Conservation (phyloP, 1,140 invertebrate species). For the Nephila pilipes region DNA sequence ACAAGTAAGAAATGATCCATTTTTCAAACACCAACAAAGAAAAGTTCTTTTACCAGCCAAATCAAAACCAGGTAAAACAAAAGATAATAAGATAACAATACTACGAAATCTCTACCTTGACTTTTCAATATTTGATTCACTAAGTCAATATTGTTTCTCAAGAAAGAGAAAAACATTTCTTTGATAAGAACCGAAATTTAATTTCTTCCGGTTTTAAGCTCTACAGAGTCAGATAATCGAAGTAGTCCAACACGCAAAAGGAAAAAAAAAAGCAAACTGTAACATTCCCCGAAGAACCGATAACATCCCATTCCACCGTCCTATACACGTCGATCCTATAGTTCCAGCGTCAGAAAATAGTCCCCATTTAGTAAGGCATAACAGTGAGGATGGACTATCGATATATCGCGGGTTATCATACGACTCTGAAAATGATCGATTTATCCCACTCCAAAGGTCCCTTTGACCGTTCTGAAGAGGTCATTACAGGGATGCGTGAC, state of each 20-base stretch:
- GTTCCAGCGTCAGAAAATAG: slow-evolving; percentile 60
- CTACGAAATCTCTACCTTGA: slow-evolving; percentile 48
- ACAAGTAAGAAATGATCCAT: neutral
- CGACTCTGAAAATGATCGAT: slow-evolving; percentile 66
- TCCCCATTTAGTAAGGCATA: slow-evolving; percentile 64
- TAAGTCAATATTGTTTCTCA: slow-evolving; percentile 59
- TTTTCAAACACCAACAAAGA: neutral
- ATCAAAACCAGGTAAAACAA: neutral
- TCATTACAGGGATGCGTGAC: slow-evolving; percentile 72
- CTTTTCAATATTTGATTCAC: slow-evolving; percentile 70
- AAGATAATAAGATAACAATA: slow-evolving; percentile 37
- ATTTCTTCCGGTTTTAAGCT: slow-evolving; percentile 72
- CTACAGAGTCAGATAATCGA: slow-evolving; percentile 66
- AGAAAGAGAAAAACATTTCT: slow-evolving; percentile 33
- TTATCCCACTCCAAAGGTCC: slow-evolving; percentile 65
- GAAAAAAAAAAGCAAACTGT: slow-evolving; percentile 53
- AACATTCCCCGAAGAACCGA: slow-evolving; percentile 60
- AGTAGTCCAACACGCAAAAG: slow-evolving; percentile 24
- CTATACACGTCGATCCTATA: slow-evolving; percentile 38
- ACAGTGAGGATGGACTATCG: slow-evolving; percentile 67
- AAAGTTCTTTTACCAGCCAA: neutral
- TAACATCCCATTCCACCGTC: slow-evolving; percentile 50
- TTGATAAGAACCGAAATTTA: slow-evolving; percentile 65
- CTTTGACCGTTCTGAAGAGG: slow-evolving; percentile 71
- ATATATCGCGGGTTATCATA: slow-evolving; percentile 73